Base-by-base conservation (phyloP, 2,113 vertebrate species). In the Hemiprocne comata region DNA sequence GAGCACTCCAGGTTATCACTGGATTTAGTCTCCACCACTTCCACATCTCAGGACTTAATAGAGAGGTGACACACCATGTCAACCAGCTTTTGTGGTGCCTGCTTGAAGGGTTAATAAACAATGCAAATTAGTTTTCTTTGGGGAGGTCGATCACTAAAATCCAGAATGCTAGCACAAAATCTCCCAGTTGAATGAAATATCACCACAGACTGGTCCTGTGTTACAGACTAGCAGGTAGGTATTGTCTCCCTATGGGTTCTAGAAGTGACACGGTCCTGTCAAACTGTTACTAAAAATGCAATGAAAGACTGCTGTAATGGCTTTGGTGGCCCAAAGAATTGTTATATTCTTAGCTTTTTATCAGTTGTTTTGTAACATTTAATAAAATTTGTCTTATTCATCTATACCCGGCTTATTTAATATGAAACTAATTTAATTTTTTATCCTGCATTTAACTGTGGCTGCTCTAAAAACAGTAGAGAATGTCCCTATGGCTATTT, bases 381-480 rank as follows among this genome's bases (percentile, higher is more conserved):
- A 86, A 88, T 91, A 92, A 84, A 94, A 75, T 15, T 88, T 71
- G 25, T 70, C 46, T 83, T 66, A 80, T 55, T 94, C 9, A 2
- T 73, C 73, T 73, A 31, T 58, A 60, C 18, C n/a, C 0, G 0
- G 36, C 17, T 94, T 87, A 79, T 62, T n/a, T 87, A 79, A 93
- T 26, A 76, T 7, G n/a, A 92, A 96, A 91, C 34, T 75, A 64
- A 93, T 93, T 92, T 94, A 67, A 94, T 92, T 93, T 92, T 11
- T 69, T 77, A 74, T 71, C 46, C 51, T 36, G 13, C 0, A 0
- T 80, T 73, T 64, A 87, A 50, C 29, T 38, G 19, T 25, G 76
- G 48, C 51, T 89, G 20, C 54, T 79, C 33, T 70, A 61, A 86
- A 90, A 89, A 16, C 46, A 83, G 74, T 83, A 85, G 66, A 92